These are phyloP conservation scores for Herpetotheres cachinnans DNA, from an alignment of 2,113 vertebrate genomes.

Conservation along the genomic window DNA sequence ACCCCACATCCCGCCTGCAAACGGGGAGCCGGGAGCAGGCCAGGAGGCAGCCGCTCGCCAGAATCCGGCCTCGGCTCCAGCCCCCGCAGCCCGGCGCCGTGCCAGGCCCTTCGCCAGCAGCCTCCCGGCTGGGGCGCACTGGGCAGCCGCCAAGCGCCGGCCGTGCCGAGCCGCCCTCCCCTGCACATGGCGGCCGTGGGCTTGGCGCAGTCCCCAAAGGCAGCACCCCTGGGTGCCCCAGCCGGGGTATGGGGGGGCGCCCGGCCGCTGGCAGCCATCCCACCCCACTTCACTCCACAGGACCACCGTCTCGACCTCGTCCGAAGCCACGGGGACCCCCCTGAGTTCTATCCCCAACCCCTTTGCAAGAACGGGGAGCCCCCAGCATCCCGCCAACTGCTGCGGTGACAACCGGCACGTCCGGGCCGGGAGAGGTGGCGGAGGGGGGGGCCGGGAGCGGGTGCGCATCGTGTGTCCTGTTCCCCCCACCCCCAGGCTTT, in stretches of 20 bases:
- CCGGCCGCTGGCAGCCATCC: neutral
- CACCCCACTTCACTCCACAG: fast-evolving
- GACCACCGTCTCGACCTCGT: neutral
- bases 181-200: neutral
- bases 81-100: neutral
- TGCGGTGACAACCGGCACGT: neutral
- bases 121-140: neutral
- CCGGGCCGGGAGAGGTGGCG: neutral
- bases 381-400: neutral
- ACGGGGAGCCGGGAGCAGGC: neutral
- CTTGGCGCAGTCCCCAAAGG: neutral
- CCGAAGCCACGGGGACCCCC: neutral
- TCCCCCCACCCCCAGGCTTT: conserved; percentile 13
- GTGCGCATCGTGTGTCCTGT: conserved; percentile 47
- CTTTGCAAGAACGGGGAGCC: neutral
- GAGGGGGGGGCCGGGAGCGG: neutral
- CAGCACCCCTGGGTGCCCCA: neutral
- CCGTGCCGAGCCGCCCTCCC: neutral
- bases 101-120: neutral
- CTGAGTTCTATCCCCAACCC: neutral
- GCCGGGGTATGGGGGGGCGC: fast-evolving
- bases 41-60: neutral
- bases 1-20: neutral
- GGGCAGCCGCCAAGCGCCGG: neutral
- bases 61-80: neutral